phyloP scores from a whole-genome alignment of 2,888 invertebrate species.

The Drosophila barbarae region DNA sequence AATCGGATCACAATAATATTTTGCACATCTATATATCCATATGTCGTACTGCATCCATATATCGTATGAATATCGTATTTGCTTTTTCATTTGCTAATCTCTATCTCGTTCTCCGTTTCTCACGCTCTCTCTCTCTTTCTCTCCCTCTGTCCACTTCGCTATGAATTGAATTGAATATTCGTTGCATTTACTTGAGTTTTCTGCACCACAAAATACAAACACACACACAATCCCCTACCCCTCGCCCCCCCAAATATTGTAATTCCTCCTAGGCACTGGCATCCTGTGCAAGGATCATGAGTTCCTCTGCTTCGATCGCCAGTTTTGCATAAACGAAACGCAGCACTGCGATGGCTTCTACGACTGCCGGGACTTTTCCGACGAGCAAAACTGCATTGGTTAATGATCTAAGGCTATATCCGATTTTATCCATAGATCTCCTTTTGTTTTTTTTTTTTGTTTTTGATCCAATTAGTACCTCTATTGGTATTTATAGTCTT shows the following conservation, averaged over 20 bases:
- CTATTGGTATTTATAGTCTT: constrained; percentile 9
- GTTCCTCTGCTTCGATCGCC: constrained; percentile 87
- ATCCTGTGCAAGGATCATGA: constrained; percentile 83
- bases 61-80: constrained; percentile 18
- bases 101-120: constrained; percentile 25
- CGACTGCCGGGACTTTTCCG: constrained; percentile 94
- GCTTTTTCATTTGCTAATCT: constrained; percentile 40
- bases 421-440: constrained; percentile 2
- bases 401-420: constrained; percentile 68
- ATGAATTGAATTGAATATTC: constrained; percentile 9
- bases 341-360: constrained; percentile 93
- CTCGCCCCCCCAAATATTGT: no score
- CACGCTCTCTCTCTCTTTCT: constrained; percentile 22
- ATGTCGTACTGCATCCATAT: constrained; percentile 14
- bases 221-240: no score
- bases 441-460: background rate
- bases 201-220: constrained; percentile 17
- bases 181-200: constrained; percentile 1
- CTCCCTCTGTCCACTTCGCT: constrained; percentile 16
- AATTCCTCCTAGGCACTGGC: constrained; percentile 65
- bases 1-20: background rate
- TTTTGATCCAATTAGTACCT: background rate
- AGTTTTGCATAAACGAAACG: constrained; percentile 87
- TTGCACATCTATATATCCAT: background rate
- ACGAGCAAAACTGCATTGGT: constrained; percentile 91